These are phyloP conservation scores for Apodemia zela DNA, from an alignment of 2,888 invertebrate species.

Conservation along the genomic window DNA sequence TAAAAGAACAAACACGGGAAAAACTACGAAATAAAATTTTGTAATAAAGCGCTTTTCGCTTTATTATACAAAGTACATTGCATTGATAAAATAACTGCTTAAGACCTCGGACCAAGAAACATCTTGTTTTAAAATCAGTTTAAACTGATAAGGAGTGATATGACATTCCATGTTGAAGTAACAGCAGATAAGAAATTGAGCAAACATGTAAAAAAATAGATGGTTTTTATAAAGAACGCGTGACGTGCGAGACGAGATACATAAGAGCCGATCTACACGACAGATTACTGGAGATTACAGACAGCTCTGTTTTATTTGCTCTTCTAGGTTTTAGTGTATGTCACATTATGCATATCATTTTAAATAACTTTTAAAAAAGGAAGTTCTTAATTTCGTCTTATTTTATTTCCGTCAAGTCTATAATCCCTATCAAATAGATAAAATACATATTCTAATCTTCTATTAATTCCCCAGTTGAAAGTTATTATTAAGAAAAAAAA, in stretches of 20 bases:
- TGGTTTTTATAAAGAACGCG: not conserved
- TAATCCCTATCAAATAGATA: no score
- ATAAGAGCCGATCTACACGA: not conserved
- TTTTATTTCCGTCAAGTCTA: no score
- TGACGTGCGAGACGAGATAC: not conserved
- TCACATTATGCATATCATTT: not conserved
- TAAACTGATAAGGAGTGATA: conserved; percentile 7
- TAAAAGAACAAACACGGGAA: no score
- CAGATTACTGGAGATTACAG: not conserved
- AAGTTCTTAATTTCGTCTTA: no score
- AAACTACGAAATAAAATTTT: no score
- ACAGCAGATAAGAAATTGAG: not conserved
- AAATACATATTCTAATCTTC: no score
- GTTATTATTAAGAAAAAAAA: no score
- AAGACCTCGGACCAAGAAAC: not conserved
- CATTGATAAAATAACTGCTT: not conserved
- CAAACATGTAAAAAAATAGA: conserved; percentile 2
- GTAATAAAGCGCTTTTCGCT: no score
- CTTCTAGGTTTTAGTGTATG: not conserved
- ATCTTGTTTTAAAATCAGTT: conserved; percentile 14
- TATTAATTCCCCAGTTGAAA: no score
- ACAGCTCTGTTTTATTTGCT: not conserved
- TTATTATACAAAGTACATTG: not conserved
- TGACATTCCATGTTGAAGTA: conserved; percentile 13
- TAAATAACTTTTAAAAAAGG: no score